Evolutionary conservation across 2,113 vertebrate genomes (phyloP).

Genomic region (Alces alces): DNA sequence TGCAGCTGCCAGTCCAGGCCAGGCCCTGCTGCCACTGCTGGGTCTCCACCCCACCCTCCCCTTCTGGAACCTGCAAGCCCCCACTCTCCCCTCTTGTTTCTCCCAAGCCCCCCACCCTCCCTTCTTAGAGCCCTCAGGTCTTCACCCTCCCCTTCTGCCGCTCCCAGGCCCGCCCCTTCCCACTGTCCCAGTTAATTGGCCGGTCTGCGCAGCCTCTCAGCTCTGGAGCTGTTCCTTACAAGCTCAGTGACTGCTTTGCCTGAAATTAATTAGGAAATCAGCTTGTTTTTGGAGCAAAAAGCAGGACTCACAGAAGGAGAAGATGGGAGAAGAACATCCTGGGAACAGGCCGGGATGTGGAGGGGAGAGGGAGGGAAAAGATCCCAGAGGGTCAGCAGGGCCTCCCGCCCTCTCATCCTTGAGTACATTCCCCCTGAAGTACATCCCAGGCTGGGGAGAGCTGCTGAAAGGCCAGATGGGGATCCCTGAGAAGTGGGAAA

Average conservation of each 20-base stretch:
- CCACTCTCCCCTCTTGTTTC: neutral
- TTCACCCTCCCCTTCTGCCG: rapidly evolving
- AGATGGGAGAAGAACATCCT: rapidly evolving
- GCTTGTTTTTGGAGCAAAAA: neutral
- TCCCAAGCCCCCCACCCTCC: neutral
- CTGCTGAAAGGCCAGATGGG: neutral
- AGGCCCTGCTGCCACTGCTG: neutral
- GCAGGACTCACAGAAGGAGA: too few species aligned
- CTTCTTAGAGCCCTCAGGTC: neutral
- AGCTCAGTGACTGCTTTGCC: neutral
- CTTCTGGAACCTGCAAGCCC: rapidly evolving
- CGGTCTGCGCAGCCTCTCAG: rapidly evolving
- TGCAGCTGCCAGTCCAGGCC: neutral
- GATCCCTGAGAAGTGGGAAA: neutral
- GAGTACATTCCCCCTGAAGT: neutral
- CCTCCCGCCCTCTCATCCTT: neutral
- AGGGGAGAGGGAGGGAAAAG: too few species aligned
- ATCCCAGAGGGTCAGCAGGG: neutral
- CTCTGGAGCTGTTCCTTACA: neutral
- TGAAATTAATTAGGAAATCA: neutral
- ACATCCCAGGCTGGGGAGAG: neutral
- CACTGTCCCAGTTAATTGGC: neutral
- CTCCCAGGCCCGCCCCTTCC: neutral
- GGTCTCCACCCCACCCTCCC: neutral
- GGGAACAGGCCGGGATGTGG: neutral